Base-by-base conservation (phyloP, 2,888 invertebrate species). In the Cyclophora albipunctata region DNA sequence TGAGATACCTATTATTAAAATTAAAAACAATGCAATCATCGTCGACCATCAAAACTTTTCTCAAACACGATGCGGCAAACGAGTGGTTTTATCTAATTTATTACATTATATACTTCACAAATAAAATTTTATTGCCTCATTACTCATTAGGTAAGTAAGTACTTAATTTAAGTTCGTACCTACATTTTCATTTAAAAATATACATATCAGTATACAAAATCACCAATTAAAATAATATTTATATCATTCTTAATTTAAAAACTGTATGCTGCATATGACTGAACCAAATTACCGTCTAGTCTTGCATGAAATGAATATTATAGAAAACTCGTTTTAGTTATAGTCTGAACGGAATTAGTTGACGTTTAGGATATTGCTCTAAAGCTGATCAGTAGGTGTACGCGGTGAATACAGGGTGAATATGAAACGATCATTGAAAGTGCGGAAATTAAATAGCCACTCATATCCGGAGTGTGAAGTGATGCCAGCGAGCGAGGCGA, bases 381-480 rank as follows among this genome's bases (percentile, higher is more conserved):
- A 65, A 62, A 67, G 67, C 69, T 73, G 70, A 70, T 73, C 72
- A 68, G 69, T 67, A 63, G 63, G 62, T 69, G 71, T 56, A 60
- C 62, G 66, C 33, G 71, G 73, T 75, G 73, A 78, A 77, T 77
- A 69, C 72, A 74, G 75, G 71, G 73, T 75, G 73, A 78, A 77
- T 77, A 69, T 72, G 75, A 75, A 77, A 74, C 73, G 75, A 80
- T 81, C 77, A 81, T 75, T 80, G 80, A 78, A 79, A 75, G 78
- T 72, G 62, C 84, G 86, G 86, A 86, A 86, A 87, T 87, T 84
- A 84, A 85, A 86, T 85, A 81, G 81, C 83, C 79, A 78, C 77
- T 78, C 76, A 83, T 81, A 83, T 85, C 86, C 84, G 85, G 67
- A 57, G 56, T 56, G 61, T 72, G 74, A 72, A 77, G 75, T 71